A percentile compares a stretch with the other conserved stretches of the same genome.
These are phyloP conservation scores for Procambarus virginalis DNA, from an alignment of 1,140 invertebrate genomes.

Conservation along the genomic window DNA sequence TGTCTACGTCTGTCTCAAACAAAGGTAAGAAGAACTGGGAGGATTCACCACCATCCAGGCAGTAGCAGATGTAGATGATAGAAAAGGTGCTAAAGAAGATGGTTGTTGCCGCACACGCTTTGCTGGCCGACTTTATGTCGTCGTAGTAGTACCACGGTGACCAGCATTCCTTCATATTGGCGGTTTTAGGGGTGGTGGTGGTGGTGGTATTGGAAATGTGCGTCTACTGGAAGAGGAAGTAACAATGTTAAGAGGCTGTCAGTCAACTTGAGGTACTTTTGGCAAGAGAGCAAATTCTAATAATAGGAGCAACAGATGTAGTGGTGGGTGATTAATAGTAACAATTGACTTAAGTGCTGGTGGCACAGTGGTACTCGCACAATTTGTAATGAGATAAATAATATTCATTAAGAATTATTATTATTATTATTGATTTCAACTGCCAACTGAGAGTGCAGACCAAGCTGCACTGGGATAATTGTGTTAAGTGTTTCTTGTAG, in stretches of 20 bases:
- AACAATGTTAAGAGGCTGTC: no score
- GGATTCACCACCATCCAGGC: slow-evolving; percentile 88
- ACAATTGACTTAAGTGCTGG: no score
- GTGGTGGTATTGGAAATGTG: no score
- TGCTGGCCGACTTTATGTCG: slow-evolving; percentile 83
- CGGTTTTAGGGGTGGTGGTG: background rate
- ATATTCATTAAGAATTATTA: no score
- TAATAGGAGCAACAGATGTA: background rate
- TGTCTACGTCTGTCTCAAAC: slow-evolving; percentile 88
- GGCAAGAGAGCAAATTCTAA: no score
- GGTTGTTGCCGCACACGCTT: slow-evolving; percentile 86
- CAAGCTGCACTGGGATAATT: no score
- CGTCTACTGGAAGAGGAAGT: background rate
- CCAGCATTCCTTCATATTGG: slow-evolving; percentile 83
- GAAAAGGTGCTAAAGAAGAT: slow-evolving; percentile 69
- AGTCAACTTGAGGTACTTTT: no score
- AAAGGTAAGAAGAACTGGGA: slow-evolving; percentile 89
- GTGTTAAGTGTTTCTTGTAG: no score
- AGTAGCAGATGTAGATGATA: slow-evolving; percentile 77
- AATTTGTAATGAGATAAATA: no score
- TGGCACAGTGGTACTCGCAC: no score
- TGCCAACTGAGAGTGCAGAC: no score
- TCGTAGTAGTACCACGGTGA: slow-evolving; percentile 90
- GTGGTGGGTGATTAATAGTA: background rate
- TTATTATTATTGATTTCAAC: no score